Base-by-base conservation (phyloP, 2,888 invertebrate genomes). In the Zygogramma bicolorata region DNA sequence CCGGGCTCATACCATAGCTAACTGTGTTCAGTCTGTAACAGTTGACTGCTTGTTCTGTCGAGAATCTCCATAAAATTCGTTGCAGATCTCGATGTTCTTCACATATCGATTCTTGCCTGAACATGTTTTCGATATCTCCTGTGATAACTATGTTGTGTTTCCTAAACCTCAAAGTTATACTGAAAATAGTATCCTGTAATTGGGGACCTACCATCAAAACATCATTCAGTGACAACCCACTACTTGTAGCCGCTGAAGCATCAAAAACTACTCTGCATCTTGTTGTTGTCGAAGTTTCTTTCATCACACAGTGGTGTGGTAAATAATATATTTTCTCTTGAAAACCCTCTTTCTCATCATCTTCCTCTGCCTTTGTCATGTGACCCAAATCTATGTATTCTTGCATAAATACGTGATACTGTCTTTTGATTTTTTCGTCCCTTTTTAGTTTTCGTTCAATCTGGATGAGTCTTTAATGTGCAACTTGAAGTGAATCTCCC, bases 61-160 rank as follows among this genome's bases (percentile, higher is more conserved):
- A 27, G 8, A 66, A 22, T 42, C 78, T 70, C 78, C 78, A 79
- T 15, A 79, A 46, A 38, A 77, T 77, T 57, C 71, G 27, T 53
- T 79, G 79, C 13, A 72, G 67, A 42, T 73, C 20, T 22, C 75
- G 61, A 42, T 80, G 71, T n/a, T 67, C 22, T 31, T 57, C 34
- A 27, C 74, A 5, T 3, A 79, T 49, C 13, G 75, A 49, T 29
- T 81, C 70, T 59, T 77, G 75, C 34, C 79, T 22, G 57, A 76
- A 80, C 80, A 81, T 81, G 59, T 78, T 77, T n/a, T 27, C 65
- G n/a, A 80, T 76, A 65, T 81, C 82, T 3, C 78, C 77, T 20
- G 68, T 73, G 7, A 81, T 59, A 13, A 76, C 79, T 42, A 72
- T 60, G 8, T 40, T 57, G 46, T 78, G 71, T 22, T 40, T 62